Conservation (phyloP, 2,797 vertebrate genomes). For the Chrosomus eos region DNA sequence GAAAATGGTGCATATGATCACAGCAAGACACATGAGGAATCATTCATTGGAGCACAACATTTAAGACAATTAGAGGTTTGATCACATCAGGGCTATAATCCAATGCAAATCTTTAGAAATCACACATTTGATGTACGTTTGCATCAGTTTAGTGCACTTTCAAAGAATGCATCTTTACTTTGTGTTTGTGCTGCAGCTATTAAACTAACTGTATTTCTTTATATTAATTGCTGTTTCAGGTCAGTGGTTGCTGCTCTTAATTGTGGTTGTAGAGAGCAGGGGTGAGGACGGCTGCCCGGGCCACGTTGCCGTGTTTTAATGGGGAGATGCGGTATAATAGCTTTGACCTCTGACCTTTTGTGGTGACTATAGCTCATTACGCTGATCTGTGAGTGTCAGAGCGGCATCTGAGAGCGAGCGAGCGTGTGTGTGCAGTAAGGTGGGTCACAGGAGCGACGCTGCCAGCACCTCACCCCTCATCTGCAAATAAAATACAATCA, state of each 20-base stretch:
- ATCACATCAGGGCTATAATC: not conserved
- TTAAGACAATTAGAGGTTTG: not conserved
- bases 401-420: conserved; percentile 37
- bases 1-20: not conserved
- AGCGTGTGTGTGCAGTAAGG: conserved; percentile 48
- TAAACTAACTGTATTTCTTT: conserved; percentile 38
- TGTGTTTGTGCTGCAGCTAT: conserved; percentile 29
- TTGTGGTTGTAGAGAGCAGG: conserved; percentile 69
- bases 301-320: conserved; percentile 72
- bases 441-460: conserved; percentile 38
- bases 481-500: conserved; percentile 46
- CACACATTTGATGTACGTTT: not conserved
- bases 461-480: conserved; percentile 47
- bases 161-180: conserved; percentile 10
- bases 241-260: conserved; percentile 50
- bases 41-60: not conserved
- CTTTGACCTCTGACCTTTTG: conserved; percentile 78
- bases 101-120: not conserved
- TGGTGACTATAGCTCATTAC: conserved; percentile 76
- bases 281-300: conserved; percentile 65
- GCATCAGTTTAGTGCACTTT: not conserved
- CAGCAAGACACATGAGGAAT: not conserved
- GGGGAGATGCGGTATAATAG: conserved; percentile 75
- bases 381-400: conserved; percentile 70
- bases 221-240: conserved; percentile 54